Evolutionary conservation across 1,140 invertebrate genomes (phyloP).

Genomic region (Steinernema khuongi): DNA sequence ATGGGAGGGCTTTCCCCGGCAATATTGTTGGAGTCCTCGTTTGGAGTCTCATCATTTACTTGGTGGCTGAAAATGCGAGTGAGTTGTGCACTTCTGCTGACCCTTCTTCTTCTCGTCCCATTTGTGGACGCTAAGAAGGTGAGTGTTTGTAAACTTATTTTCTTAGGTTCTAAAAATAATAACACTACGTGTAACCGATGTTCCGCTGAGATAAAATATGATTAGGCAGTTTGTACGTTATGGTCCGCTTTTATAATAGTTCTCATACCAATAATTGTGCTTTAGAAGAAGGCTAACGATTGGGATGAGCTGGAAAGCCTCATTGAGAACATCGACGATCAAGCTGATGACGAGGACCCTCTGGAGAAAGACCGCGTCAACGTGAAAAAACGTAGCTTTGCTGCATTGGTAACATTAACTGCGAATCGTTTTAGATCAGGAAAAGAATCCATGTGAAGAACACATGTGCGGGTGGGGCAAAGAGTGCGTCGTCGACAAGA

Average conservation of each 20-base stretch:
- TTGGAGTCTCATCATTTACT: constrained; percentile 7
- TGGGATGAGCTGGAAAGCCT: constrained; percentile 41
- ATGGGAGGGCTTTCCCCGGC: not conserved
- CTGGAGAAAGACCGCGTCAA: constrained; percentile 27
- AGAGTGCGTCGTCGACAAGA: constrained; percentile 71
- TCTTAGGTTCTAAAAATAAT: not conserved
- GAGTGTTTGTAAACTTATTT: not conserved
- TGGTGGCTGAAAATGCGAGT: not conserved
- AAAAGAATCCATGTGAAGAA: constrained; percentile 70
- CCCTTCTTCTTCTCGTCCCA: not conserved
- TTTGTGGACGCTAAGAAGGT: not conserved
- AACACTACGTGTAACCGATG: not conserved
- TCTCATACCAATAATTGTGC: not conserved
- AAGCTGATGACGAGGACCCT: constrained; percentile 29
- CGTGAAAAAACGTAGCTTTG: constrained; percentile 19
- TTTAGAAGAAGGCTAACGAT: constrained; percentile 9
- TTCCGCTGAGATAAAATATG: not conserved
- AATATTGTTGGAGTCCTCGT: not conserved
- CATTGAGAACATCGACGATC: constrained; percentile 46
- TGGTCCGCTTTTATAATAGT: not conserved
- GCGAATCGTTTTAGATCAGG: constrained; percentile 28
- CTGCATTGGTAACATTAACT: not conserved
- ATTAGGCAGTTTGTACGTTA: not conserved
- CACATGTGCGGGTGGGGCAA: constrained; percentile 82
- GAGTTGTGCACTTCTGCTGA: not conserved